Evolutionary conservation across 2,113 vertebrate genomes (phyloP).

Genomic region (Mus spicilegus): DNA sequence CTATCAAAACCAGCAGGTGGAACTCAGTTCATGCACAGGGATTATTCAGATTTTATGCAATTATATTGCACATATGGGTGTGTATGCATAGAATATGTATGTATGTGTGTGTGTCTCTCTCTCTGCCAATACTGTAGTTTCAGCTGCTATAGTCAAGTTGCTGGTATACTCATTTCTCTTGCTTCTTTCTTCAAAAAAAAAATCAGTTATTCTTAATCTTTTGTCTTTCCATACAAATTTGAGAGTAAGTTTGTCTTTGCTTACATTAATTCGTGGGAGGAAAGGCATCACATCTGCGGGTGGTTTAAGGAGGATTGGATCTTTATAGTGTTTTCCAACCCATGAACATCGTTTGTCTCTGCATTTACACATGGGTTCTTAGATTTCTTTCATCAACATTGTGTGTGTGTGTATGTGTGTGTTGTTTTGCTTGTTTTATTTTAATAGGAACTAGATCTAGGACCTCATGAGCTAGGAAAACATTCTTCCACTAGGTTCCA

Average conservation of each 20-base stretch:
- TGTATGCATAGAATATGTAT: not conserved
- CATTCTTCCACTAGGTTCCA: not conserved
- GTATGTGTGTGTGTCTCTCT: not conserved
- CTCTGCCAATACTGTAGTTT: not conserved
- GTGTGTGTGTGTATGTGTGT: not conserved
- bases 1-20: not conserved
- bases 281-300: not conserved
- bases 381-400: not conserved
- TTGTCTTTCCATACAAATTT: not conserved
- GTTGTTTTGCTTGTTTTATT: not conserved
- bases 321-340: not conserved
- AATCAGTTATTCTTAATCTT: conserved; percentile 18
- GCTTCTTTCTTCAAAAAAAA: not conserved
- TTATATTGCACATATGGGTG: not conserved
- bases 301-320: not conserved
- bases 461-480: not conserved
- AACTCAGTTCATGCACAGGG: not conserved
- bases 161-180: not conserved
- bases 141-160: not conserved
- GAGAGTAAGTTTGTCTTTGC: not conserved
- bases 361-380: not conserved
- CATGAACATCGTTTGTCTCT: not conserved
- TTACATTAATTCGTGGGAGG: not conserved
- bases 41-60: not conserved
- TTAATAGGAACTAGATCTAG: not conserved